Evolutionary conservation across 1,140 invertebrate genomes (phyloP).

Genomic region (Penaeus japonicus): DNA sequence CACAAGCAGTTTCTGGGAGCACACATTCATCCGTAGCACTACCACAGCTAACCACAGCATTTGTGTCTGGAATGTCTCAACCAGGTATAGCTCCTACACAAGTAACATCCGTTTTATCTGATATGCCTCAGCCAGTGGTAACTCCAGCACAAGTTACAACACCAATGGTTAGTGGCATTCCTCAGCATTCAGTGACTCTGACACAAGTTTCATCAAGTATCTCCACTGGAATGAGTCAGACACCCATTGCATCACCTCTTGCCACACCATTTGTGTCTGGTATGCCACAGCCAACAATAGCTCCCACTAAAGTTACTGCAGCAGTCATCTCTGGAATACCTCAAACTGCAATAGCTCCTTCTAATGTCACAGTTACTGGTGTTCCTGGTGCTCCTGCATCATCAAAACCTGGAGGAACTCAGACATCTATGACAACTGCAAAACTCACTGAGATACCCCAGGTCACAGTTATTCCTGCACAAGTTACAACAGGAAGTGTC

Average conservation of each 20-base stretch:
- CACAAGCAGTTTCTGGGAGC: constrained; percentile 32
- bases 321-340: constrained; percentile 17
- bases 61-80: constrained; percentile 21
- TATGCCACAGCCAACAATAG: background rate
- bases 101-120: constrained; percentile 14
- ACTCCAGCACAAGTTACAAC: constrained; percentile 18
- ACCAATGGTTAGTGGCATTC: constrained; percentile 29
- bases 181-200: background rate
- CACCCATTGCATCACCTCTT: too few species aligned
- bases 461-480: background rate
- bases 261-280: too few species aligned
- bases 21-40: constrained; percentile 6
- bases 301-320: background rate
- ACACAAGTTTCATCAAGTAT: too few species aligned
- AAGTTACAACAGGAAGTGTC: constrained; percentile 8
- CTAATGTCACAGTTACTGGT: too few species aligned
- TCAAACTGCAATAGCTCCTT: background rate
- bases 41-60: constrained; percentile 1
- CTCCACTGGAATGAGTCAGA: too few species aligned
- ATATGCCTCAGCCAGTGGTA: background rate
- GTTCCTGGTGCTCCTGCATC: background rate
- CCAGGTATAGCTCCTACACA: constrained; percentile 16
- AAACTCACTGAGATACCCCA: constrained; percentile 7
- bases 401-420: background rate
- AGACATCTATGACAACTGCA: background rate